These are phyloP conservation scores for Gasteruption jaculator DNA, from an alignment of 2,888 invertebrate species.

Conservation along the genomic window DNA sequence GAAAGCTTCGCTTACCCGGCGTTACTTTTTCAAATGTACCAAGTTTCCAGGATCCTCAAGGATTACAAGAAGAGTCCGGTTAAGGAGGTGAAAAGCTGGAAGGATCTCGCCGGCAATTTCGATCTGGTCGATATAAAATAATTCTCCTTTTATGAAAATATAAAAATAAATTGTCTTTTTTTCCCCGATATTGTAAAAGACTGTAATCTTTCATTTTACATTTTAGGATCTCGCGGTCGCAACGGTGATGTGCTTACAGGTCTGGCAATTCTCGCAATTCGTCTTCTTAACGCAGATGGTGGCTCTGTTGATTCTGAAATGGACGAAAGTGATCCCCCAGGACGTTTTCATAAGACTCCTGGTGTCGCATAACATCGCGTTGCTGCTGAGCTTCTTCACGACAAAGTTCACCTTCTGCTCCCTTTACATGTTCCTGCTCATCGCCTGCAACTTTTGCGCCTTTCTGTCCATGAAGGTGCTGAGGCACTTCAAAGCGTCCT, in stretches of 20 bases:
- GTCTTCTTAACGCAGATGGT: constrained; percentile 73
- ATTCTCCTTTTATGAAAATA: neutral
- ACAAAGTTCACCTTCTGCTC: constrained; percentile 45
- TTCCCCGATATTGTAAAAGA: neutral
- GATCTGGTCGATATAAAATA: too few relatives aligned
- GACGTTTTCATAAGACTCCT: constrained; percentile 44
- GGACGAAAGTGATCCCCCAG: constrained; percentile 55
- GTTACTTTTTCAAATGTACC: constrained; percentile 69
- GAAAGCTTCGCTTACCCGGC: constrained; percentile 85
- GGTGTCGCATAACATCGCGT: constrained; percentile 25
- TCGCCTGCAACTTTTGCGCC: constrained; percentile 36
- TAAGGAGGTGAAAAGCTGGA: too few relatives aligned
- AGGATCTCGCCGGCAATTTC: too few relatives aligned
- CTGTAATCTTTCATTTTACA: constrained; percentile 22
- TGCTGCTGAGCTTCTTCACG: constrained; percentile 19
- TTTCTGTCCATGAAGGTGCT: constrained; percentile 13
- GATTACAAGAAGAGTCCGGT: constrained; percentile 23
- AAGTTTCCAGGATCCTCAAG: constrained; percentile 53
- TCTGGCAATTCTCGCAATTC: constrained; percentile 83
- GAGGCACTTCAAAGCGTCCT: neutral
- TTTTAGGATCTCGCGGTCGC: constrained; percentile 38
- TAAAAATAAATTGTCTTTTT: constrained; percentile 4
- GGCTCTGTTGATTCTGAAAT: constrained; percentile 69
- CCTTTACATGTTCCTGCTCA: constrained; percentile 53
- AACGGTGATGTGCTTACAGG: constrained; percentile 54